These are phyloP conservation scores for Drosophila hamatofila DNA, from an alignment of 2,888 invertebrate genomes.

Conservation along the genomic window DNA sequence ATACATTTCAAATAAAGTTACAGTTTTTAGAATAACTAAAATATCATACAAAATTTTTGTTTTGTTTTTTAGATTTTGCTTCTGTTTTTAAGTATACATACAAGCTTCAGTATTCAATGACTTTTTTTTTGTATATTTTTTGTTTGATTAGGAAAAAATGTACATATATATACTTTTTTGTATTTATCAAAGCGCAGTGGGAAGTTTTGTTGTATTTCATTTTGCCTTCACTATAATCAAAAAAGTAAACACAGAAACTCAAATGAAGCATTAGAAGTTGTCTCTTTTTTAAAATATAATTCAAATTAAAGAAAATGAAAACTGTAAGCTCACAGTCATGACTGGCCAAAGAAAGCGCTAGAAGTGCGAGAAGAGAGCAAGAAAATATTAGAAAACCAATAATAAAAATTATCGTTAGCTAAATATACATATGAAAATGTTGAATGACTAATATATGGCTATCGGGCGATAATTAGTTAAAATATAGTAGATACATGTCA, in stretches of 20 bases:
- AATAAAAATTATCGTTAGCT: constrained; percentile 31
- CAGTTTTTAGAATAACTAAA: constrained; percentile 16
- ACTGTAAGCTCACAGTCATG: constrained; percentile 47
- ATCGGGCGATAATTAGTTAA: constrained; percentile 48
- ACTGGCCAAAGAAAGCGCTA: constrained; percentile 52
- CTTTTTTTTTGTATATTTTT: constrained; percentile 51
- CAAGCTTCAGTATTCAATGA: constrained; percentile 64
- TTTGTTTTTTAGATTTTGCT: constrained; percentile 37
- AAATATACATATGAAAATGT: constrained; percentile 34
- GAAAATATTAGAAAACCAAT: constrained; percentile 8
- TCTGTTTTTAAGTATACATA: constrained; percentile 61
- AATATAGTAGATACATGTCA: constrained; percentile 46
- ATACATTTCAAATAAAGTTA: constrained; percentile 9
- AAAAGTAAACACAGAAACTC: constrained; percentile 61
- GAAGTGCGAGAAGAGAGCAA: constrained; percentile 37
- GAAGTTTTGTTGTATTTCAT: constrained; percentile 85
- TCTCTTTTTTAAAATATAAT: constrained; percentile 7
- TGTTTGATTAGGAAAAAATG: constrained; percentile 44
- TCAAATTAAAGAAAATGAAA: constrained; percentile 26
- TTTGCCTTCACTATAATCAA: constrained; percentile 79
- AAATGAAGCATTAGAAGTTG: constrained; percentile 52
- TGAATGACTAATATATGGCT: constrained; percentile 37
- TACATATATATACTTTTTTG: constrained; percentile 58
- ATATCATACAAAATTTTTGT: constrained; percentile 12
- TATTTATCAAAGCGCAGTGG: constrained; percentile 85